Conservation (phyloP, 2,113 vertebrate species). For the Ammodytes marinus region DNA sequence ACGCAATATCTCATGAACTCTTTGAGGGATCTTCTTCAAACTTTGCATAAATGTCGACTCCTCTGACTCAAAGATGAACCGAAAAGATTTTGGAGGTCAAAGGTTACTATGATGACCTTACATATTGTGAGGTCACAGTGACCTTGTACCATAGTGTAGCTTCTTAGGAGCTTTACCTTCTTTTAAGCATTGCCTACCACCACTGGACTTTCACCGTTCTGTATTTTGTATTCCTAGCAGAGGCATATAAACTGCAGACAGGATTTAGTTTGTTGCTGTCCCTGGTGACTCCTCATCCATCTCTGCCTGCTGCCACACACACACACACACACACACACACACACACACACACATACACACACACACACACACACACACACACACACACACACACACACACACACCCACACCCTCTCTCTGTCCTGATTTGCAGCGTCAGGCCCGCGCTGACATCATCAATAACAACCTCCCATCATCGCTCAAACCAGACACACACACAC, state of each 20-base stretch:
- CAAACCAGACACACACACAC: background rate
- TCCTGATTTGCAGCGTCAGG: constrained; percentile 40
- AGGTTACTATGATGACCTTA: too few species aligned
- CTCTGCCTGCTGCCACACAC: constrained; percentile 7
- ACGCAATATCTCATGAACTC: too few species aligned
- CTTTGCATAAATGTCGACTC: too few species aligned
- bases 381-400: background rate
- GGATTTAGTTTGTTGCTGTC: background rate
- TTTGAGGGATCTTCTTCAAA: too few species aligned
- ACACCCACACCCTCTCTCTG: background rate
- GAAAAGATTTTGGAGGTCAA: too few species aligned
- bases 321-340: too few species aligned
- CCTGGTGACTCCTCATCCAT: constrained; percentile 29
- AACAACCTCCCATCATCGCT: background rate
- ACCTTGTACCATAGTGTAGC: too few species aligned
- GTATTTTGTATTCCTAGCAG: background rate
- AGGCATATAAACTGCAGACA: too few species aligned
- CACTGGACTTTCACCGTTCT: background rate
- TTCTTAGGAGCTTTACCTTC: too few species aligned
- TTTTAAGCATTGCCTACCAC: too few species aligned
- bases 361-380: background rate
- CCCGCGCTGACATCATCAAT: constrained; percentile 36
- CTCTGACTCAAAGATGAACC: too few species aligned
- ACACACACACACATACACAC: background rate
- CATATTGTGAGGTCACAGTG: too few species aligned